phyloP scores from a whole-genome alignment of 2,113 vertebrate species.

The Turdus rufiventris region DNA sequence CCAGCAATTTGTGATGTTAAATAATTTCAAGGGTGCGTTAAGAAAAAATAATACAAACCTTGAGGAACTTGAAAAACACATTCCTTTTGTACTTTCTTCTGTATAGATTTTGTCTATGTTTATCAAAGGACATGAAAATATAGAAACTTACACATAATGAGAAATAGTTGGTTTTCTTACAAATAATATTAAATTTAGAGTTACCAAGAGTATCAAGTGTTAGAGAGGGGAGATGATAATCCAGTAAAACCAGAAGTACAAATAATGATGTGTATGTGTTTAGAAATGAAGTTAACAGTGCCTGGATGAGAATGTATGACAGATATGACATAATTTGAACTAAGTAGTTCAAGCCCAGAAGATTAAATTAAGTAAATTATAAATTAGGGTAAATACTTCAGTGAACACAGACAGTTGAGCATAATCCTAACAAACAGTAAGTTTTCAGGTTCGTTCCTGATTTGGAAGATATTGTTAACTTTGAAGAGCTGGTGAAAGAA shows the following conservation, averaged over 20 bases:
- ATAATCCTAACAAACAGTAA: constrained; percentile 18
- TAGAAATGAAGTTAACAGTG: neutral
- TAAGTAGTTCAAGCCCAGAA: neutral
- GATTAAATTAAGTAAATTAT: neutral
- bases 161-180: neutral
- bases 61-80: neutral
- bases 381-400: neutral
- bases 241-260: neutral
- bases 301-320: neutral
- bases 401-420: neutral
- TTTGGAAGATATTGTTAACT: constrained; percentile 97
- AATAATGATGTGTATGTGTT: neutral
- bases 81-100: neutral
- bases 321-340: neutral
- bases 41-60: neutral
- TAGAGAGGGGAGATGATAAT: neutral
- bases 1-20: neutral
- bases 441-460: constrained; percentile 92
- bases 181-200: neutral
- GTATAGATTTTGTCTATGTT: neutral
- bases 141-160: neutral
- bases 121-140: neutral
- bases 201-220: neutral
- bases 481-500: constrained; percentile 97
- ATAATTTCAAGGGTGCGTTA: neutral